Conservation (phyloP, 1,140 invertebrate genomes). For the Mycetomoellerius zeteki region DNA sequence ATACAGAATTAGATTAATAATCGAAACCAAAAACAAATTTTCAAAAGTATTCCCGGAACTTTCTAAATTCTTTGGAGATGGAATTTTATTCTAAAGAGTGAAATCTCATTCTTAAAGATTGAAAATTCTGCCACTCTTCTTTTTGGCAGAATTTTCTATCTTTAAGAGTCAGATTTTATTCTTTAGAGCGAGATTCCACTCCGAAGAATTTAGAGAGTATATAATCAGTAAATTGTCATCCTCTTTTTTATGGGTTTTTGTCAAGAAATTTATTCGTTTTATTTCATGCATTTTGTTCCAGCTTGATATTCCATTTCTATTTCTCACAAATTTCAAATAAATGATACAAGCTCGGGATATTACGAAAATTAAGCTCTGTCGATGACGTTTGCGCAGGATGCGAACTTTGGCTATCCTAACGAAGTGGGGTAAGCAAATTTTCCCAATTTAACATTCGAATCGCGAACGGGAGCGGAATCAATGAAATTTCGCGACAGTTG, state of each 20-base stretch:
- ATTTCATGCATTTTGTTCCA: neutral
- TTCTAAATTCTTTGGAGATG: no score
- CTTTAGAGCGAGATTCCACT: no score
- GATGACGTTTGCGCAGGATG: conserved; percentile 23
- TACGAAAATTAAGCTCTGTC: conserved; percentile 13
- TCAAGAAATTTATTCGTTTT: neutral
- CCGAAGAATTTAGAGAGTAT: neutral
- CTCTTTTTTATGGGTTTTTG: neutral
- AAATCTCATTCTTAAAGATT: no score
- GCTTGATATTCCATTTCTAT: no score
- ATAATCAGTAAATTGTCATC: neutral
- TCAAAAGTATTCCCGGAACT: neutral
- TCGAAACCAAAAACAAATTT: neutral
- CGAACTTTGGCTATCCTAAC: conserved; percentile 38
- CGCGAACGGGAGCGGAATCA: conserved; percentile 49
- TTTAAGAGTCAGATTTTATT: no score
- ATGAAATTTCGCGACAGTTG: conserved; percentile 56
- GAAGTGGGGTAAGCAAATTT: conserved; percentile 46
- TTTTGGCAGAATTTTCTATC: no score
- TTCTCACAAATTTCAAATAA: conserved; percentile 5
- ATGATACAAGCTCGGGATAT: neutral
- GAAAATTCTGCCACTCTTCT: no score
- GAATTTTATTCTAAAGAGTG: no score
- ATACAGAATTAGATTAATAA: conserved; percentile 24
- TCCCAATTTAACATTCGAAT: conserved; percentile 46